These are phyloP conservation scores for Synergus itoensis DNA, from an alignment of 2,888 invertebrate species.

Conservation along the genomic window DNA sequence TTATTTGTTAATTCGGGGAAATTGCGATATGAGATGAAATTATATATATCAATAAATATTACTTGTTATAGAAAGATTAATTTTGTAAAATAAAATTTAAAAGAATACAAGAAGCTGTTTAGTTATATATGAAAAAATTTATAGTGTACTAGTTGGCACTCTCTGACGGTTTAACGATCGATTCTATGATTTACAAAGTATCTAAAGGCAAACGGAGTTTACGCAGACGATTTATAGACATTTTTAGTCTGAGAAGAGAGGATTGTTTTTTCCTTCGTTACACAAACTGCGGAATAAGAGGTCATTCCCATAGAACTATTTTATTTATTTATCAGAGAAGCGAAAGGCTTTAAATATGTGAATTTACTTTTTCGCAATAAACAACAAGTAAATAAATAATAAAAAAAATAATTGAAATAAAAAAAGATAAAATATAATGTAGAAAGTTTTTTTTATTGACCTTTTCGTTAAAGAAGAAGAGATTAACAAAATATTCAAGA, in stretches of 20 bases:
- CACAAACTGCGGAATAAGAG: conserved; percentile 9
- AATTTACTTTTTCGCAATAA: background rate
- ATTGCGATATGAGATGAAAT: background rate
- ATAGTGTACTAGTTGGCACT: background rate
- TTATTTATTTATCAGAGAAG: background rate
- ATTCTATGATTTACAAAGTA: conserved; percentile 10
- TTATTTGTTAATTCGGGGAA: background rate
- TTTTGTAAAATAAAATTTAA: background rate
- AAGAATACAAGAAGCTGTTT: background rate
- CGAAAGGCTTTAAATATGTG: background rate
- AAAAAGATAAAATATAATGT: no score
- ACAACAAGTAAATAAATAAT: background rate
- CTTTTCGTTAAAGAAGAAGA: no score
- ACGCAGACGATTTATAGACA: conserved; percentile 19
- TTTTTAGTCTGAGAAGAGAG: conserved; percentile 25
- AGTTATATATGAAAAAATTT: background rate
- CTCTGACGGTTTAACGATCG: background rate
- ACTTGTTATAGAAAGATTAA: background rate
- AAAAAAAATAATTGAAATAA: no score
- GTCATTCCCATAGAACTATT: background rate
- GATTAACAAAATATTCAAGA: background rate
- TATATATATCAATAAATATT: background rate
- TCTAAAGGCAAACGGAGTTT: conserved; percentile 16
- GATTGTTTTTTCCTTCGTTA: conserved; percentile 2
- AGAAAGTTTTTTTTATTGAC: no score